Evolutionary conservation across 2,113 vertebrate species (phyloP).

Genomic region (Camelus bactrianus): DNA sequence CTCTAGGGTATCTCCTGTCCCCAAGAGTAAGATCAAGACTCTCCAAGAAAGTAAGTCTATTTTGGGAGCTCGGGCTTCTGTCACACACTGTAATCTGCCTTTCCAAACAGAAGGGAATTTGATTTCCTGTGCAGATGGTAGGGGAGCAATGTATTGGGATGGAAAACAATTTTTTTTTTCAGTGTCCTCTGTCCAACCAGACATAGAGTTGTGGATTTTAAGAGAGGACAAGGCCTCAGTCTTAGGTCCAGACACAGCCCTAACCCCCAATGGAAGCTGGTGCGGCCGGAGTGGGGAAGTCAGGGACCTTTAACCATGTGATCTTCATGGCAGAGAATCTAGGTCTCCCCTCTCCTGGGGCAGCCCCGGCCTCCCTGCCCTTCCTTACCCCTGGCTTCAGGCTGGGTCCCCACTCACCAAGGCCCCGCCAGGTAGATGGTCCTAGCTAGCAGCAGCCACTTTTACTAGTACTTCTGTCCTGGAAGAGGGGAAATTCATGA

Average conservation of each 20-base stretch:
- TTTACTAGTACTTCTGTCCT: background rate
- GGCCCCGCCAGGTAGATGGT: background rate
- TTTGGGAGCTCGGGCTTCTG: background rate
- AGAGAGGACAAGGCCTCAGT: background rate
- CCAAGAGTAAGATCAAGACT: background rate
- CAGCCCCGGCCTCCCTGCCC: background rate
- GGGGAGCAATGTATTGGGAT: background rate
- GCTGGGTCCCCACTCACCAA: constrained; percentile 52
- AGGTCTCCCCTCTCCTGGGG: background rate
- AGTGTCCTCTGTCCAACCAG: background rate
- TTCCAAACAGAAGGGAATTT: background rate
- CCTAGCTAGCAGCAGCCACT: background rate
- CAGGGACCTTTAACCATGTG: background rate
- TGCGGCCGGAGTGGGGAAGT: background rate
- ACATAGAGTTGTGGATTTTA: background rate
- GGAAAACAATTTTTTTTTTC: background rate
- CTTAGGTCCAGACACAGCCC: background rate
- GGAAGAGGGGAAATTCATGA: constrained; percentile 7
- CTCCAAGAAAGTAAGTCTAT: background rate
- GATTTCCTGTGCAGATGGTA: background rate
- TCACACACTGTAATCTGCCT: background rate
- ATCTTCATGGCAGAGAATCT: background rate
- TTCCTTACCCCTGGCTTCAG: background rate
- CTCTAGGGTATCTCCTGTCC: background rate
- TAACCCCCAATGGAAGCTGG: background rate